phyloP scores from a whole-genome alignment of 2,113 vertebrate species.

The Morone chrysops region DNA sequence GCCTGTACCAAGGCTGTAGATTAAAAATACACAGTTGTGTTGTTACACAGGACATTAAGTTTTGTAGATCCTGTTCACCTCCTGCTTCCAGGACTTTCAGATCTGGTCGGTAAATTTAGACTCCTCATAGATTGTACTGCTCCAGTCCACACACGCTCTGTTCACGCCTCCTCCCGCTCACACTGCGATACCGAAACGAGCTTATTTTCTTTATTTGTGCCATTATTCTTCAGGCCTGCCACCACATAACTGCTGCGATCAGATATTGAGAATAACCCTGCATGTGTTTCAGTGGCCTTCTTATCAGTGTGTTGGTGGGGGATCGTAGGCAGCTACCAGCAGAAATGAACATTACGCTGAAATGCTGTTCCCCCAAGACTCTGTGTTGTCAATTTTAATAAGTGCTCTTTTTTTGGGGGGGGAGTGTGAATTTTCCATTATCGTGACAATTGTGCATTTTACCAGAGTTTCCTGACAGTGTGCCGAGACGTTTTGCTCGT shows the following conservation, averaged over 20 bases:
- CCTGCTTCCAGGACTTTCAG: conserved; percentile 36
- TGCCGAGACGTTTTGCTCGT: conserved; percentile 89
- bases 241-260: conserved; percentile 23
- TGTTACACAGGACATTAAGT: conserved; percentile 56
- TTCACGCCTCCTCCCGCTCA: conserved; percentile 29
- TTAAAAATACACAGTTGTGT: conserved; percentile 13
- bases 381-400: not conserved
- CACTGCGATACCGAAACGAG: conserved; percentile 2
- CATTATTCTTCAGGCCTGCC: conserved; percentile 49
- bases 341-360: not conserved
- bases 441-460: conserved; percentile 15
- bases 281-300: not conserved
- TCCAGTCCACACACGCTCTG: conserved; percentile 28
- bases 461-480: conserved; percentile 87
- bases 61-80: conserved; percentile 37
- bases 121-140: conserved; percentile 48
- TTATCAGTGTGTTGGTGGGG: not conserved
- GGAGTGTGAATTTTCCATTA: not conserved
- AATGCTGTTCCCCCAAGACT: not conserved
- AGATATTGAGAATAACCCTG: conserved; percentile 37
- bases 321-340: not conserved
- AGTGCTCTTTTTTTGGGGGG: not conserved
- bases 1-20: not conserved
- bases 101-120: conserved; percentile 62
- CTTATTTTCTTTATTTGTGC: conserved; percentile 45